A percentile compares a stretch with the other conserved stretches of the same genome.
These are phyloP conservation scores for Agrilus biguttatus DNA, from an alignment of 2,888 invertebrate species.

Conservation along the genomic window DNA sequence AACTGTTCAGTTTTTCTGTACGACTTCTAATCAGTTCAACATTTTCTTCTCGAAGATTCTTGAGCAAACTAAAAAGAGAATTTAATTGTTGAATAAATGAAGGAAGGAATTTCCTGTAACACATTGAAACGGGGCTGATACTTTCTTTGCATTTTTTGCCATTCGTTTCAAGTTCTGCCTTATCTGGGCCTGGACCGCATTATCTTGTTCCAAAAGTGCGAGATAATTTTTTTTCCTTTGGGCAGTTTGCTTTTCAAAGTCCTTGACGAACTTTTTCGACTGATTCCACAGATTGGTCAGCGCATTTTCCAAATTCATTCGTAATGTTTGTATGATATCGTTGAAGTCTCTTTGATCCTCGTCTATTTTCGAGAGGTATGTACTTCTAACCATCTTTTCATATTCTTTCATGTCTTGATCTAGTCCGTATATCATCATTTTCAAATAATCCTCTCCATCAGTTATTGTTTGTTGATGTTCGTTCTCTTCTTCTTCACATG, in stretches of 20 bases:
- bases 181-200: conserved; percentile 12
- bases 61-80: too few species aligned
- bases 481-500: conserved; percentile 33
- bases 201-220: conserved; percentile 18
- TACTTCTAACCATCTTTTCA: conserved; percentile 20
- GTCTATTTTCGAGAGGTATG: conserved; percentile 23
- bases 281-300: conserved; percentile 18
- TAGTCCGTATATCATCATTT: conserved; percentile 33
- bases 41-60: too few species aligned
- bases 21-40: too few species aligned
- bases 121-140: not conserved
- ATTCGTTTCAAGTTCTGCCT: not conserved
- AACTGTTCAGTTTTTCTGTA: too few species aligned
- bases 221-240: conserved; percentile 16
- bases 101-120: too few species aligned
- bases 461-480: conserved; percentile 29
- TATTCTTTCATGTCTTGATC: conserved; percentile 29
- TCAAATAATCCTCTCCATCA: conserved; percentile 35
- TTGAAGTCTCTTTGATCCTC: conserved; percentile 19
- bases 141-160: conserved; percentile 6
- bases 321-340: conserved; percentile 17
- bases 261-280: conserved; percentile 15
- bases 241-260: conserved; percentile 6
- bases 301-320: conserved; percentile 16
- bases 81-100: too few species aligned